A percentile compares a stretch with the other conserved stretches of the same genome.
These are phyloP conservation scores for Thumatha senex DNA, from an alignment of 2,888 invertebrate genomes.

Conservation along the genomic window DNA sequence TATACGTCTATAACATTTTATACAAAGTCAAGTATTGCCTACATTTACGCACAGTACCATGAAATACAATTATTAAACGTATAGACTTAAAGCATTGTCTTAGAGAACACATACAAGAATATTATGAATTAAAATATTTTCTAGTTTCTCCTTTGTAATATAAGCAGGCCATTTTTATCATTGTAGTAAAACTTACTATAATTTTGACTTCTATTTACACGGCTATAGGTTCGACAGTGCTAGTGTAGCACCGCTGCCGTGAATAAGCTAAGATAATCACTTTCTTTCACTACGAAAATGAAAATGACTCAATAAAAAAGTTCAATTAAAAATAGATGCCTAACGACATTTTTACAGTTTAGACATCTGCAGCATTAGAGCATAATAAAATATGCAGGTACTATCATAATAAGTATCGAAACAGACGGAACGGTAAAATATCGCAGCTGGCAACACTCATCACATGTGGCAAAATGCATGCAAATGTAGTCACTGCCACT, in stretches of 20 bases:
- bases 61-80: background rate
- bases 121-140: background rate
- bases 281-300: too few relatives aligned
- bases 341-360: too few relatives aligned
- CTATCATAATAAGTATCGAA: background rate
- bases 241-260: too few relatives aligned
- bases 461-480: slow-evolving; percentile 58
- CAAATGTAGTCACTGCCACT: slow-evolving; percentile 50
- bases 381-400: background rate
- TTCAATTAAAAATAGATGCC: too few relatives aligned
- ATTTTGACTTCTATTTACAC: too few relatives aligned
- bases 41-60: background rate
- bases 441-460: slow-evolving; percentile 24
- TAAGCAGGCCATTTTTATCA: background rate
- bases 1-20: background rate
- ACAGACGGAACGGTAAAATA: background rate
- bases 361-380: too few relatives aligned
- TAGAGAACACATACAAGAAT: background rate
- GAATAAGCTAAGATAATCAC: too few relatives aligned
- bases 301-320: too few relatives aligned
- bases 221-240: too few relatives aligned
- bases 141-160: background rate
- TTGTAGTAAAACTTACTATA: background rate
- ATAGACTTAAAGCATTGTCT: background rate
- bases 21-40: background rate